A percentile compares a stretch with the other conserved stretches of the same genome.
Evolutionary conservation across 2,113 vertebrate species (phyloP).

Genomic region (Tricholaema leucomelas): DNA sequence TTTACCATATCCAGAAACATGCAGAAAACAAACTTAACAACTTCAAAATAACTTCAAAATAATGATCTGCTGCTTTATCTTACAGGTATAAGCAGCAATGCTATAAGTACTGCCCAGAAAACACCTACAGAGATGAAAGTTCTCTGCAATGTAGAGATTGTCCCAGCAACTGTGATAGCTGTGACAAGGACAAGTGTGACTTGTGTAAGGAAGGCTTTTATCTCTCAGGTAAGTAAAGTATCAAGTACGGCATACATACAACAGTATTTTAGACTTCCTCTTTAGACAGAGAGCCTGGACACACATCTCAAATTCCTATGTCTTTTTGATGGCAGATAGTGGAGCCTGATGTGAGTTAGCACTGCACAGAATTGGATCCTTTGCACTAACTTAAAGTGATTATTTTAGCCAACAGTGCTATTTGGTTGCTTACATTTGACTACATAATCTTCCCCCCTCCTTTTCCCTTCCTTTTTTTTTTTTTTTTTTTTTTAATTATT

Average conservation of each 20-base stretch:
- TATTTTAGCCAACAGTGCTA: background rate
- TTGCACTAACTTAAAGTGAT: background rate
- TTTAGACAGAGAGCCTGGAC: background rate
- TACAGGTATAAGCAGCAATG: slow-evolving; percentile 82
- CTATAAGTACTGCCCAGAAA: slow-evolving; percentile 82
- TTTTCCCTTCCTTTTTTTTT: no score
- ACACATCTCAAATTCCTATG: background rate
- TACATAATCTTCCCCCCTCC: background rate
- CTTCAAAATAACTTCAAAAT: background rate
- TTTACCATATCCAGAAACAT: background rate
- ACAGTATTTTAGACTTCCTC: background rate
- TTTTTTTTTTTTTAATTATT: background rate
- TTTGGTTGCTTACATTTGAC: background rate
- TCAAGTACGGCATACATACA: background rate
- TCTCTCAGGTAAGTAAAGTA: slow-evolving; percentile 76
- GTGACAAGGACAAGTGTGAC: slow-evolving; percentile 81
- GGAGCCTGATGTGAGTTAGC: background rate
- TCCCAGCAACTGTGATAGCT: slow-evolving; percentile 76
- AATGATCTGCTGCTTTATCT: background rate
- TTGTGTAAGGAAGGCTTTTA: slow-evolving; percentile 84
- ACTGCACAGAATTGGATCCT: background rate
- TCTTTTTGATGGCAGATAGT: background rate
- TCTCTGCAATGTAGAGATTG: slow-evolving; percentile 76
- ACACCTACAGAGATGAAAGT: slow-evolving; percentile 74
- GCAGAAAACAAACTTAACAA: background rate